Percentiles rank a stretch among this genome's conserved stretches.
These are phyloP conservation scores for Notoglanidium macrostoma DNA, from an alignment of 2,797 vertebrate genomes.

Conservation along the genomic window DNA sequence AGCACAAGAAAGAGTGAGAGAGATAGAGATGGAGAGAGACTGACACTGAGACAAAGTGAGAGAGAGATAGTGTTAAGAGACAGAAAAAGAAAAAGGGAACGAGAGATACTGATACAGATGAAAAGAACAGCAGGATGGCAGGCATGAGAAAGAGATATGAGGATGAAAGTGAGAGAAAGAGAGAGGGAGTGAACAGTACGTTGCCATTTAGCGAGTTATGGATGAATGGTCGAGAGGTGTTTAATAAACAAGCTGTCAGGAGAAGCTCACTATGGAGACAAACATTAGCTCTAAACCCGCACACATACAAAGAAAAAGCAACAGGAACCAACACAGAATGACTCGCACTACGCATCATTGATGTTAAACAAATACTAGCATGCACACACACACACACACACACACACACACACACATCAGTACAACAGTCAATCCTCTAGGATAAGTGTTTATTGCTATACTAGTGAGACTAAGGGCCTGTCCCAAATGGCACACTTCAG, in stretches of 20 bases:
- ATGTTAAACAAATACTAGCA: neutral
- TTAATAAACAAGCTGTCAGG: conserved; percentile 63
- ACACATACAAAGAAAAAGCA: conserved; percentile 34
- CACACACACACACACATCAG: conserved; percentile 1
- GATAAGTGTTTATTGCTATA: conserved; percentile 36
- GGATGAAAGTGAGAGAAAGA: neutral
- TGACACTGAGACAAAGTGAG: neutral
- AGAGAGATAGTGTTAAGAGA: neutral
- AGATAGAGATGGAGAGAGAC: neutral
- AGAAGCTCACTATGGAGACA: conserved; percentile 49
- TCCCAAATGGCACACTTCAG: conserved; percentile 25
- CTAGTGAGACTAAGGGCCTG: conserved; percentile 28
- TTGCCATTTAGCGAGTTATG: conserved; percentile 51
- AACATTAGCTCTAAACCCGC: conserved; percentile 46
- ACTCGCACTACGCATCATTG: neutral
- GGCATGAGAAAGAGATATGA: neutral
- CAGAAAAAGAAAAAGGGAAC: neutral
- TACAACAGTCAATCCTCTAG: conserved; percentile 8
- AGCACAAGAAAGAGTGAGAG: neutral
- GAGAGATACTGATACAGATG: neutral
- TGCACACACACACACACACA: conserved; percentile 26
- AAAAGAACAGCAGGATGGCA: neutral
- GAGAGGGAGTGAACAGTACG: conserved; percentile 39
- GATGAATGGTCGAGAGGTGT: conserved; percentile 53
- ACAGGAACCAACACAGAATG: neutral